Evolutionary conservation across 2,888 invertebrate genomes (phyloP), one percentile per base, ranked within the genome.

Genomic region (Hydropsyche betteni): DNA sequence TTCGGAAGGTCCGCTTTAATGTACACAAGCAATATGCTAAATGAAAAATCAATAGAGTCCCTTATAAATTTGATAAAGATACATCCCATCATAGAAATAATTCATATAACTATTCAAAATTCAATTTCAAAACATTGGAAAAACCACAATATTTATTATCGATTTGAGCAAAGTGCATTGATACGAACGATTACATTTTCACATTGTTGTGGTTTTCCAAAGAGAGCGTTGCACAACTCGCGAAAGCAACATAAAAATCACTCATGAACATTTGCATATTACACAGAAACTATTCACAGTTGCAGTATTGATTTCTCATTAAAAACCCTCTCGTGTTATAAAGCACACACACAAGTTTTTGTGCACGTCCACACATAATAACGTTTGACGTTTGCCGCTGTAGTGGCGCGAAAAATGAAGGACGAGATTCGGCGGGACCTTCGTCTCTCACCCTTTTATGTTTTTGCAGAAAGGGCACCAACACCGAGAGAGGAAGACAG

Each of bases 401-500:
- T 36, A 36, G 36, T 36, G 33, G 64, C 64, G 52, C 70, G 52
- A 53, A 70, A 70, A 70, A 70, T 70, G 52, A 70, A 51, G 53
- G 70, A 51, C 53, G 51, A 53, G 53, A 70, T 70, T 72, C 55
- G n/a, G 34, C 72, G 33, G 36, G 58, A 72, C 52, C 64, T 64
- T 64, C 64, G 44, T 44, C 44, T 44, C 44, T 44, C 44, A 44
- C 55, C 70, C 53, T 52, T 72, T 72, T 72, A 36, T 58, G 72
- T 69, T 69, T 69, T 69, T 69, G 36, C 69, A 69, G 58, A 75
- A 73, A 64, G 72, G 68, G 75, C 70, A 68, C 68, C 7, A 33
- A 64, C 36, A 64, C 36, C 53, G 72, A 76, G 68, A 74, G 76
- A 55, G 64, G 74, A 73, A 78, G 76, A 76, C 78, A 78, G 78